phyloP scores from a whole-genome alignment of 2,888 invertebrate genomes.

The Ganaspis brasiliensis region DNA sequence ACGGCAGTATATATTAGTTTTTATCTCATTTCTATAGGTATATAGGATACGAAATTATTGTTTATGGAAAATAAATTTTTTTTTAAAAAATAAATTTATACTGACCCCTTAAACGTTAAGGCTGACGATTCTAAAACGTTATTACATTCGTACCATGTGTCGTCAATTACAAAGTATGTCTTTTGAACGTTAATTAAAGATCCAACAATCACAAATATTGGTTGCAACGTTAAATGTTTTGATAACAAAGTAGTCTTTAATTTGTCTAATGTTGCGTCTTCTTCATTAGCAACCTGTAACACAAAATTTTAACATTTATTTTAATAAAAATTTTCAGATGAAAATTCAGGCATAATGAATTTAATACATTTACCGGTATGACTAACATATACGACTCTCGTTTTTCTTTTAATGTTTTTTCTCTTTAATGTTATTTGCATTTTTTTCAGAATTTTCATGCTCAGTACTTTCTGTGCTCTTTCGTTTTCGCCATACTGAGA shows the following conservation, averaged over 20 bases:
- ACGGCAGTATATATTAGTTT: too few species aligned
- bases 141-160: not conserved
- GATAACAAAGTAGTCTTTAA: not conserved
- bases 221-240: slow-evolving; percentile 6
- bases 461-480: not conserved
- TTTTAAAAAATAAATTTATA: too few species aligned
- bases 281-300: slow-evolving; percentile 26
- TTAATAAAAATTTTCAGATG: not conserved
- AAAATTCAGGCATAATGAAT: not conserved
- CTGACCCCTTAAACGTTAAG: slow-evolving; percentile 10
- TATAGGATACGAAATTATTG: too few species aligned
- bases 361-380: slow-evolving; percentile 12
- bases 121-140: not conserved
- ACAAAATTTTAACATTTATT: not conserved
- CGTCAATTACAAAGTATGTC: not conserved
- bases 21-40: too few species aligned
- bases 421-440: not conserved
- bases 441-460: not conserved
- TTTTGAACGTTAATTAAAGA: slow-evolving; percentile 2
- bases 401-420: not conserved
- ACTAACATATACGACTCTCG: slow-evolving; percentile 14
- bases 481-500: too few species aligned
- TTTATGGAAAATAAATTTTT: too few species aligned
- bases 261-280: not conserved
- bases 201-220: slow-evolving; percentile 20